Base-by-base conservation (phyloP, 2,113 vertebrate species). In the Cololabis saira region DNA sequence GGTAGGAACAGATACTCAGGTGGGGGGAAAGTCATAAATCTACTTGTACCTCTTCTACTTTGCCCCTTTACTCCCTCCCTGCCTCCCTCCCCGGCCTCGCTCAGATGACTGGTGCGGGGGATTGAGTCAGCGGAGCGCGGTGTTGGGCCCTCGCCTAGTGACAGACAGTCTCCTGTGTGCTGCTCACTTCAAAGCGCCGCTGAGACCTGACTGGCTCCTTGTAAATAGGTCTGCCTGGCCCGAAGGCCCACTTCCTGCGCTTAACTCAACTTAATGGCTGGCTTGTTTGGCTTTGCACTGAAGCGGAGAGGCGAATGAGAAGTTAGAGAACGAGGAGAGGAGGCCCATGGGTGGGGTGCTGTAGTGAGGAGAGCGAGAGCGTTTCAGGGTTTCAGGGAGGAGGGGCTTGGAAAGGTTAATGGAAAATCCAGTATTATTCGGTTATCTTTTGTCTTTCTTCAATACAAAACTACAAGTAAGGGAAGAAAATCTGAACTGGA, bases 191-290 rank as follows among this genome's bases (percentile, higher is more conserved):
- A 92, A 92, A 91, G 90, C 76, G 21, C 84, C 43, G 80, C 88
- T 74, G 89, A 91, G 89, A 90, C 89, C 86, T 77, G 87, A 91
- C 90, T 78, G 87, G 87, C 81, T 90, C 85, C 90, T 79, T 90
- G 87, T 91, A 90, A 91, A 92, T 86, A 90, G 83, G 68, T 76
- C 85, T 63, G 87, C 82, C 87, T 80, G 86, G 87, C 91, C 89
- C 65, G 64, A 85, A 85, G 89, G 84, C 86, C 82, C 83, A 85
- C 90, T 93, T 93, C 90, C 92, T 92, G 92, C 78, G 80, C 89
- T 90, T 89, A 82, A 87, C 84, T 92, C 89, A 76, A 73, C 88
- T 90, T 91, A 92, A 91, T 90, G 86, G 88, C 84, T 63, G 84
- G 85, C 85, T 89, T 93, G 89, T 91, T 91, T 91, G 88, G 88